Conservation (phyloP, 2,113 vertebrate genomes). For the Lipophrys pholis region DNA sequence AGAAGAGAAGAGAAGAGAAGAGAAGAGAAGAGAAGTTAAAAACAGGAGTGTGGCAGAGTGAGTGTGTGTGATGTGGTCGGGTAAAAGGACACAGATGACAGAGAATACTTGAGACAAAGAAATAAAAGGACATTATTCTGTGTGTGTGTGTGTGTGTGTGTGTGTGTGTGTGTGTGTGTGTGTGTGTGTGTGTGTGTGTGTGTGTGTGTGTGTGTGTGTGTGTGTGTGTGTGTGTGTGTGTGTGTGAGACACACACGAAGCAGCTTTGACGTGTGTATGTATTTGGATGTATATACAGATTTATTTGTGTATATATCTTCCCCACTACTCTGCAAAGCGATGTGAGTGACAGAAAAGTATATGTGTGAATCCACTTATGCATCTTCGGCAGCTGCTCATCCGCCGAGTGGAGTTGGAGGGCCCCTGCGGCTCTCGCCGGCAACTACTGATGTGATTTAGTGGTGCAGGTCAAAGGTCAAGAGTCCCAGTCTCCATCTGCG, state of each 20-base stretch:
- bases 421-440: constrained; percentile 47
- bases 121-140: constrained; percentile 67
- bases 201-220: not conserved
- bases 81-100: constrained; percentile 72
- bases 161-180: constrained; percentile 6
- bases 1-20: constrained; percentile 18
- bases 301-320: too few species aligned
- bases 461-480: constrained; percentile 75
- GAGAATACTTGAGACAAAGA: constrained; percentile 61
- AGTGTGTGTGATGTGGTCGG: constrained; percentile 64
- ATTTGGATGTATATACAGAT: too few species aligned
- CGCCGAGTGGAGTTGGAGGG: constrained; percentile 55
- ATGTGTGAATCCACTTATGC: constrained; percentile 3
- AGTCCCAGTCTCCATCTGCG: constrained; percentile 77
- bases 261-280: not conserved
- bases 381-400: constrained; percentile 55
- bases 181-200: too few species aligned
- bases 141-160: constrained; percentile 32
- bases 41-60: constrained; percentile 56
- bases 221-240: constrained; percentile 10
- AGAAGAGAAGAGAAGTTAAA: constrained; percentile 36
- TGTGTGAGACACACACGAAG: not conserved
- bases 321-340: too few species aligned
- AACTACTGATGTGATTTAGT: constrained; percentile 79
- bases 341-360: not conserved